phyloP scores from a whole-genome alignment of 2,113 vertebrate genomes.

The Pongo abelii region DNA sequence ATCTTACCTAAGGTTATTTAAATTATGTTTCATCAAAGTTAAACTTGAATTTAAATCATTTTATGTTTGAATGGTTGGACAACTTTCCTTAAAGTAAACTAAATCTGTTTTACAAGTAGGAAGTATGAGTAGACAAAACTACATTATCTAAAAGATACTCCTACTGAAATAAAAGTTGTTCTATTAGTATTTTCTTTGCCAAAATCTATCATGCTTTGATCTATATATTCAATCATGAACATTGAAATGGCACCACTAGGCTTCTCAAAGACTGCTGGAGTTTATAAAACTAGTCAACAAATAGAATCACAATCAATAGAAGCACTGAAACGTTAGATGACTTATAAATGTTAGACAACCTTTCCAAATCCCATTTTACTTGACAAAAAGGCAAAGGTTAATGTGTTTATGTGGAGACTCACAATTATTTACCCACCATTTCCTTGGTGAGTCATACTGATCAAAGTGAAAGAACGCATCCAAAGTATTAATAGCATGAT shows the following conservation, averaged over 20 bases:
- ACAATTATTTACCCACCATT: constrained; percentile 83
- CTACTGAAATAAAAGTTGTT: constrained; percentile 36
- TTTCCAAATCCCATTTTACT: not conserved
- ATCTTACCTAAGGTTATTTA: constrained; percentile 51
- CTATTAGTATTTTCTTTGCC: not conserved
- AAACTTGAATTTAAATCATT: constrained; percentile 48
- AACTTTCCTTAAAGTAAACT: constrained; percentile 25
- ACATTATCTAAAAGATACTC: not conserved
- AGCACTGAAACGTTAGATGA: not conserved
- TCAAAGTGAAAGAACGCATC: constrained; percentile 69
- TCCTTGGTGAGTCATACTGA: constrained; percentile 78
- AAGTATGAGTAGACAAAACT: constrained; percentile 2
- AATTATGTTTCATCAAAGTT: constrained; percentile 56
- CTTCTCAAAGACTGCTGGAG: not conserved
- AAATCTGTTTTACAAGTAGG: not conserved
- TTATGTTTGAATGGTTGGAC: constrained; percentile 45
- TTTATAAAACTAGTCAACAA: constrained; percentile 33
- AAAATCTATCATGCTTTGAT: constrained; percentile 22
- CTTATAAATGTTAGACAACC: not conserved
- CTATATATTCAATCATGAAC: not conserved
- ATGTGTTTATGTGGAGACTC: not conserved
- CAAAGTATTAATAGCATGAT: constrained; percentile 42
- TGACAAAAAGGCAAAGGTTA: not conserved
- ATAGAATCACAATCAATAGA: not conserved
- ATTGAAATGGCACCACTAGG: not conserved